Percentiles rank a stretch among this genome's conserved stretches.
Evolutionary conservation across 1,140 invertebrate species (phyloP).

Genomic region (Pemphigus obesinymphae): DNA sequence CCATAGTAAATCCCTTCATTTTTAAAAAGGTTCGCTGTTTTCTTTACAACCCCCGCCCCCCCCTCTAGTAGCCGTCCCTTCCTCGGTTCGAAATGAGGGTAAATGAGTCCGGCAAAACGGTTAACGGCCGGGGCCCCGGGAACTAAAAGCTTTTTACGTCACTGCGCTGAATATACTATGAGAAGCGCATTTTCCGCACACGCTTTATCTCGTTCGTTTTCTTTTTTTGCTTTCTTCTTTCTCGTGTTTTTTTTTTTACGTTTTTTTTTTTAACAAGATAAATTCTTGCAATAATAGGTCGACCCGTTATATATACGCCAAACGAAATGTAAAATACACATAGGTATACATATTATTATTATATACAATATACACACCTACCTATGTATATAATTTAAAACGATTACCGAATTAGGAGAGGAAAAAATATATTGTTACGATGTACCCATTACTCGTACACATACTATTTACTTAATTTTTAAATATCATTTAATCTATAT

Average conservation of each 20-base stretch:
- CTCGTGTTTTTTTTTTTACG: neutral
- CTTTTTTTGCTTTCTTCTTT: neutral
- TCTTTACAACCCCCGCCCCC: neutral
- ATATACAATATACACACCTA: neutral
- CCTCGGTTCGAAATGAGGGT: slow-evolving; percentile 24
- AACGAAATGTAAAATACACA: no score
- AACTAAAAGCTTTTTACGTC: slow-evolving; percentile 41
- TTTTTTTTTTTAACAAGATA: slow-evolving; percentile 7
- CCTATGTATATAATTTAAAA: neutral
- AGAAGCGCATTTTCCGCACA: slow-evolving; percentile 7
- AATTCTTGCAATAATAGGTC: no score
- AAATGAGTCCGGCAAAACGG: slow-evolving; percentile 41
- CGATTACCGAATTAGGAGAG: neutral
- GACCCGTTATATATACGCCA: no score
- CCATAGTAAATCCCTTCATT: slow-evolving; percentile 41
- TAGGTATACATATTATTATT: no score
- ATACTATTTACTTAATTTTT: no score
- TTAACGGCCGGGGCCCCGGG: slow-evolving; percentile 18
- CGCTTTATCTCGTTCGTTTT: neutral
- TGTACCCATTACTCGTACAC: no score
- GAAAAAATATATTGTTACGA: no score
- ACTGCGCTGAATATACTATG: slow-evolving; percentile 34
- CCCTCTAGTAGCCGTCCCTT: neutral
- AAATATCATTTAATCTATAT: no score
- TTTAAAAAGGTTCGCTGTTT: slow-evolving; percentile 41